These are phyloP conservation scores for Amphiduros pacificus DNA, from an alignment of 2,888 invertebrate genomes.

Conservation along the genomic window DNA sequence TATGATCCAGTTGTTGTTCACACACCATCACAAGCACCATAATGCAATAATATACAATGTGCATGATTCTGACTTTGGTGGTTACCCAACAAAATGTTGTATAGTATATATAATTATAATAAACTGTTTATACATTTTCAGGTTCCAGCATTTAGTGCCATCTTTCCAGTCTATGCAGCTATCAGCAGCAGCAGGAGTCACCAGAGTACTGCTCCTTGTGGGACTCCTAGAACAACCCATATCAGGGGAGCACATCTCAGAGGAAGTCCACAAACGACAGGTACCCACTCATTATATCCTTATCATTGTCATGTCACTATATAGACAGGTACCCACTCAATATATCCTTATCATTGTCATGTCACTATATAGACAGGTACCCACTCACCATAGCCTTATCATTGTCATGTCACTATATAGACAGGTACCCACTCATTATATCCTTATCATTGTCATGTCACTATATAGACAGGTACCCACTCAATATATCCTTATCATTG, in stretches of 20 bases:
- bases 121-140: constrained; percentile 22
- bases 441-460: no score
- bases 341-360: background rate
- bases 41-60: no score
- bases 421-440: no score
- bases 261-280: constrained; percentile 46
- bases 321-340: constrained; percentile 42
- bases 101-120: background rate
- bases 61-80: no score
- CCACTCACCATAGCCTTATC: no score
- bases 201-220: constrained; percentile 47
- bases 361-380: no score
- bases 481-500: no score
- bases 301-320: background rate
- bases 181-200: constrained; percentile 52
- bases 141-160: constrained; percentile 49
- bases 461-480: no score
- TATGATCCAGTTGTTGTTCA: no score
- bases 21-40: no score
- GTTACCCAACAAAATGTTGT: background rate
- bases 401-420: no score
- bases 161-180: constrained; percentile 53
- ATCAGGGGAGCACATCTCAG: constrained; percentile 34
- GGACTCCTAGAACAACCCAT: constrained; percentile 48
- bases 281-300: constrained; percentile 26